Conservation (phyloP, 1,140 invertebrate species). For the Heliconius melpomene region DNA sequence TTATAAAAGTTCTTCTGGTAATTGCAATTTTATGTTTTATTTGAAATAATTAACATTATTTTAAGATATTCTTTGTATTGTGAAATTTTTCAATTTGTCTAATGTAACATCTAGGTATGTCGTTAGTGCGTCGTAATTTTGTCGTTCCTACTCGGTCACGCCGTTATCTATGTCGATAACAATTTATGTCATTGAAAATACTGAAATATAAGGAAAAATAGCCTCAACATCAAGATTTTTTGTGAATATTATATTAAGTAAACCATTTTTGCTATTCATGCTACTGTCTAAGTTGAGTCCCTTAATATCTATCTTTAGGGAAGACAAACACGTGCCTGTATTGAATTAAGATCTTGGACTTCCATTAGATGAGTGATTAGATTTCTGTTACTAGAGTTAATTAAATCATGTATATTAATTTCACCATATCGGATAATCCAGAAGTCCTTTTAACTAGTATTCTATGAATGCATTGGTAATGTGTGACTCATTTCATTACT, state of each 20-base stretch:
- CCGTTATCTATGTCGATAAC: slow-evolving; percentile 75
- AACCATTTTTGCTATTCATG: background rate
- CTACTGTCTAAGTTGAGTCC: background rate
- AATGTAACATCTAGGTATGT: slow-evolving; percentile 20
- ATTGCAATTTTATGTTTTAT: background rate
- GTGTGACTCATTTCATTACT: slow-evolving; percentile 14
- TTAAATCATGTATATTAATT: background rate
- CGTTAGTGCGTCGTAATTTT: slow-evolving; percentile 74
- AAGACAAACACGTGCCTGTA: slow-evolving; percentile 1
- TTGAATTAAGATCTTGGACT: background rate
- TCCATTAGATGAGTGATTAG: background rate
- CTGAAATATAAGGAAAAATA: background rate
- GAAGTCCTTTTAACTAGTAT: background rate
- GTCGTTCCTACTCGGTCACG: slow-evolving; percentile 57
- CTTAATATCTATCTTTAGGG: background rate
- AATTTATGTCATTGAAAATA: slow-evolving; percentile 53
- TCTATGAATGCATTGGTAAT: background rate
- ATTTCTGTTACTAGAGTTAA: background rate
- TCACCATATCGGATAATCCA: background rate
- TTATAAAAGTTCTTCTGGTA: background rate
- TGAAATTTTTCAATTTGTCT: background rate
- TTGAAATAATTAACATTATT: background rate
- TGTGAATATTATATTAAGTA: background rate
- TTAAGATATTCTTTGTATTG: background rate
- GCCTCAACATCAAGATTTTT: background rate